phyloP scores from a whole-genome alignment of 2,888 invertebrate species.

The Heliconius sara region DNA sequence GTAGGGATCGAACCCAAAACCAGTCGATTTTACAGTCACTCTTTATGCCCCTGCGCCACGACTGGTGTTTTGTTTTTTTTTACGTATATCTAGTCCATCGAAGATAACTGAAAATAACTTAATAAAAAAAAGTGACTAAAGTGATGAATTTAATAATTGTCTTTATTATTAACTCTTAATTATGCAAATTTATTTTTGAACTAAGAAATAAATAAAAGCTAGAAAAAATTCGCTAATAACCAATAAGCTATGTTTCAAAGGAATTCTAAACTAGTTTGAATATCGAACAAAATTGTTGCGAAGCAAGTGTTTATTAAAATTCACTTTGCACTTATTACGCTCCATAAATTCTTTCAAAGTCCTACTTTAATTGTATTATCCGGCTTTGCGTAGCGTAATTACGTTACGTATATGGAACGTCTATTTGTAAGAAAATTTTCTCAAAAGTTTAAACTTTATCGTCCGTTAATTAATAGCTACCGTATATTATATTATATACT shows the following conservation, averaged over 20 bases:
- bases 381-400: slow-evolving; percentile 5
- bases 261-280: slow-evolving; percentile 28
- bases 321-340: slow-evolving; percentile 48
- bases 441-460: neutral
- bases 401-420: neutral
- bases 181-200: too few relatives aligned
- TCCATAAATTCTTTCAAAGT: slow-evolving; percentile 45
- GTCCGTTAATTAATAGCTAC: neutral
- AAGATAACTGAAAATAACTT: too few relatives aligned
- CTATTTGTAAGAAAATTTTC: neutral
- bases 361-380: slow-evolving; percentile 31
- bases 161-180: too few relatives aligned
- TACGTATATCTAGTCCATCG: too few relatives aligned
- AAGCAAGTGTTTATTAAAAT: slow-evolving; percentile 50
- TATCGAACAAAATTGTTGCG: slow-evolving; percentile 36
- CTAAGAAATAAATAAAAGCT: neutral
- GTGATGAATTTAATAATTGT: too few relatives aligned
- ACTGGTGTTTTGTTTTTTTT: too few relatives aligned
- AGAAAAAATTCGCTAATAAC: neutral
- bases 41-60: too few relatives aligned
- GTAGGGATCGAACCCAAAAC: too few relatives aligned
- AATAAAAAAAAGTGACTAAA: too few relatives aligned
- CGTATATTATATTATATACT: neutral
- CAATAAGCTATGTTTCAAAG: neutral
- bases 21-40: too few relatives aligned